These are phyloP conservation scores for Sakesphorus luctuosus DNA, from an alignment of 2,113 vertebrate species.

Conservation along the genomic window DNA sequence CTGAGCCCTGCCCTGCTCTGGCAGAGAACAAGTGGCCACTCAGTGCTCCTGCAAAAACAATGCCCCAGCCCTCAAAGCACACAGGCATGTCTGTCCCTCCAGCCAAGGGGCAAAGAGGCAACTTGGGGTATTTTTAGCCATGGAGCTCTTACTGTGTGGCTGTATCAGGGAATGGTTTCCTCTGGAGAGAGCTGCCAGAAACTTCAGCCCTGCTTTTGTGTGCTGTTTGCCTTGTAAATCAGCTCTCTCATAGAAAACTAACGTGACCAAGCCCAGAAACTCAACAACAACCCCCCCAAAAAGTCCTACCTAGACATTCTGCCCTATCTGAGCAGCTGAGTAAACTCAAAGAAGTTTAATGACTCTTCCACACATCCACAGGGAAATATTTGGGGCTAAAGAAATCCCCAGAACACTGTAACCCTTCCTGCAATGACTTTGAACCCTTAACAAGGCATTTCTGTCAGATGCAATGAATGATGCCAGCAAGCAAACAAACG, in stretches of 20 bases:
- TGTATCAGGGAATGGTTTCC: background rate
- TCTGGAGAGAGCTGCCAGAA: slow-evolving; percentile 30
- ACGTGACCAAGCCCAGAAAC: background rate
- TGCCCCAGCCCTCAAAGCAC: background rate
- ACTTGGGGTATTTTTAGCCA: background rate
- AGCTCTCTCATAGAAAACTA: background rate
- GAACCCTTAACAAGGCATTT: background rate
- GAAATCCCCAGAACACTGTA: background rate
- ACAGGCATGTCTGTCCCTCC: background rate
- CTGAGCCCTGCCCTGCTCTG: background rate
- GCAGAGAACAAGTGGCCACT: background rate
- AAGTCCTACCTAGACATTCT: background rate
- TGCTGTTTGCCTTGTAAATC: slow-evolving; percentile 37
- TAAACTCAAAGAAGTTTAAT: background rate
- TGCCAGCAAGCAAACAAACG: background rate
- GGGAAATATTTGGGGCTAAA: slow-evolving; percentile 31
- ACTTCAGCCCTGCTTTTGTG: slow-evolving; percentile 21
- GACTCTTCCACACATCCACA: background rate
- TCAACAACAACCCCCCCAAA: background rate
- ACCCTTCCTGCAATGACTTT: background rate
- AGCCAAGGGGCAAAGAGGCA: background rate
- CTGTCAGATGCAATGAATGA: background rate
- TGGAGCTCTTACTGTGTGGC: background rate
- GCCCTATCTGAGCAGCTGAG: background rate
- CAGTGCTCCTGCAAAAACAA: background rate